Evolutionary conservation across 2,888 invertebrate genomes (phyloP), one percentile per base, ranked within the genome.

Genomic region (Ommatoiulus sabulosus): DNA sequence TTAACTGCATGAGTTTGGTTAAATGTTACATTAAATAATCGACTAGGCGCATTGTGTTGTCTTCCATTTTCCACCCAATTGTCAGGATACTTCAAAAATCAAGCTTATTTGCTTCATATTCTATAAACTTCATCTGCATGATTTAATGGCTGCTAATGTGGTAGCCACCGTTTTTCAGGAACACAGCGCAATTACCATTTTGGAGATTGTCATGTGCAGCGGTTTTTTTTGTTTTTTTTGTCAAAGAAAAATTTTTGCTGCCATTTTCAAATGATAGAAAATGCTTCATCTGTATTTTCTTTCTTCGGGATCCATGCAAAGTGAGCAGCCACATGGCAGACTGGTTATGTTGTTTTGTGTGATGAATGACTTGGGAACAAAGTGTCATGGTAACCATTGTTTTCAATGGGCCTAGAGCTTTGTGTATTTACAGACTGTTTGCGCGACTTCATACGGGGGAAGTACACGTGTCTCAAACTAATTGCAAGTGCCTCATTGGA

Each of bases 371-470:
- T 43, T 80, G 80, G 35, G 80, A 80, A 80, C 80, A 80, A 80
- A 80, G 86, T 86, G 46, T 46, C 86, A 86, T 10, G 86, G 44
- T 44, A 8, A 20, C 86, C 44, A 86, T 86, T 86, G 46, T n/a
- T 86, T 86, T 86, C 86, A 86, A 48, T 86, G 86, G 46, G 48
- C 48, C 86, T 48, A 8, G 48, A 48, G 24, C 46, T 48, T 46
- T 86, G 44, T 86, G 86, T 86, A 86, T 86, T 86, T 86, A 48
- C 86, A 86, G 86, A 86, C 86, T 44, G n/a, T 86, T 85, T 80
- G 35, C 35, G 80, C 44, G 86, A 48, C 86, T 86, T 44, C 86
- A 44, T 35, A 15, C 35, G 43, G 24, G 48, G 20, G 46, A 86
- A 86, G 46, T n/a, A n/a, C 24, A 48, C 86, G 44, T n/a, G 85